Conservation (phyloP, 2,113 vertebrate genomes). For the Noturus placidus region DNA sequence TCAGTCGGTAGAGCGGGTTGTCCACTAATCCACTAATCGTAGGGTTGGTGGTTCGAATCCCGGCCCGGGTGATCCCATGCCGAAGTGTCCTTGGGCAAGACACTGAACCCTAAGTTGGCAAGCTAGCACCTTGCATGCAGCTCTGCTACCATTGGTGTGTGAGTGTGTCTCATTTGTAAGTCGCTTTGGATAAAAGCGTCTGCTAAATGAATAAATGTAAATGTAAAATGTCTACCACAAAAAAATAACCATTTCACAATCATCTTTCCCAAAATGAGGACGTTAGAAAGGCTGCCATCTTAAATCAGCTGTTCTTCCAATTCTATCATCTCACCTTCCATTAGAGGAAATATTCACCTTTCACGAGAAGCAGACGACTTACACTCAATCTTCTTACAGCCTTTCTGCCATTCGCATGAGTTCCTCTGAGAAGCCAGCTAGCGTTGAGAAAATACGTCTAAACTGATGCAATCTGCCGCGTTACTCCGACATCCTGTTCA, state of each 20-base stretch:
- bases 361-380: slow-evolving; percentile 4
- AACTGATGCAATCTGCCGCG: slow-evolving; percentile 8
- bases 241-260: not conserved
- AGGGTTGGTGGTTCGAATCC: no score
- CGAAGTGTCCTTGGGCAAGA: no score
- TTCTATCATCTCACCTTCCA: slow-evolving; percentile 1
- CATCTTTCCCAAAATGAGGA: not conserved
- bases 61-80: no score
- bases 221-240: no score
- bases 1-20: no score
- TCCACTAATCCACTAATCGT: no score
- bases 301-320: not conserved
- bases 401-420: not conserved
- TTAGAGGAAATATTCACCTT: not conserved
- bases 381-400: slow-evolving; percentile 1
- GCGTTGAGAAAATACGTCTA: slow-evolving; percentile 9
- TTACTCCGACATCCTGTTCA: slow-evolving; percentile 18
- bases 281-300: not conserved
- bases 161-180: no score
- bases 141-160: no score
- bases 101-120: no score
- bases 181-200: no score
- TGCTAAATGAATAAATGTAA: no score
- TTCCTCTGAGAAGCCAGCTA: slow-evolving; percentile 9
- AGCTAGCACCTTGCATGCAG: no score